Evolutionary conservation across 2,797 vertebrate genomes (phyloP), one percentile per base, ranked within the genome.

Genomic region (Taenioides sp.): DNA sequence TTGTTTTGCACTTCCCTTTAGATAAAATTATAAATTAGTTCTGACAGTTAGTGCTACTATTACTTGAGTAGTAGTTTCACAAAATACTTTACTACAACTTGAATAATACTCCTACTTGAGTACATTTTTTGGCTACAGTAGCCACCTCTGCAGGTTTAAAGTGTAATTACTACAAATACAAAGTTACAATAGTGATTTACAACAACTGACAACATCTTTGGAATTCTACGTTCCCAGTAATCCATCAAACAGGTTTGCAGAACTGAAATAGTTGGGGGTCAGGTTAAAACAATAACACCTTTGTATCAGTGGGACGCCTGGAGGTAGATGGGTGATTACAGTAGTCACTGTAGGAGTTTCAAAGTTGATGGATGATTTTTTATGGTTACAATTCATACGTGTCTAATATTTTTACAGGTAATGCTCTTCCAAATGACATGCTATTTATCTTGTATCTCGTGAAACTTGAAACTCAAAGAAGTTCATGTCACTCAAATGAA

Each of bases 321-420:
- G 73, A 69, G 91, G 92, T 92, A 92, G 86, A 82, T 81, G 18
- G 43, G 18, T 64, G 23, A 64, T 23, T 23, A 43, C 23, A 37
- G 43, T 43, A 27, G 50, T 22, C 7, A 20, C 20, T 1, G 18
- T 16, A 22, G 5, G 22, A 49, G 62, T 18, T 65, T 25, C 23
- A 27, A 65, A 28, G 22, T 18, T 65, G 63, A 25, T 25, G 23
- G 22, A 18, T 17, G 12, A 37, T 37, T 37, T 37, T 23, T 23
- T 55, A 55, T 5, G n/a, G 7, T 23, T 22, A 40, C 60, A 63
- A 63, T n/a, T 63, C 31, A 63, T 1, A 40, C n/a, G 1, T 18
- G 22, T 47, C 22, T 40, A 40, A 40, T 63, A 40, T 63, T 43
- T 62, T 20, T 62, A 28, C 60, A 37, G 58, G 40, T 47, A 47